Base-by-base conservation (phyloP, 2,888 invertebrate species). In the Cyaniris semiargus region DNA sequence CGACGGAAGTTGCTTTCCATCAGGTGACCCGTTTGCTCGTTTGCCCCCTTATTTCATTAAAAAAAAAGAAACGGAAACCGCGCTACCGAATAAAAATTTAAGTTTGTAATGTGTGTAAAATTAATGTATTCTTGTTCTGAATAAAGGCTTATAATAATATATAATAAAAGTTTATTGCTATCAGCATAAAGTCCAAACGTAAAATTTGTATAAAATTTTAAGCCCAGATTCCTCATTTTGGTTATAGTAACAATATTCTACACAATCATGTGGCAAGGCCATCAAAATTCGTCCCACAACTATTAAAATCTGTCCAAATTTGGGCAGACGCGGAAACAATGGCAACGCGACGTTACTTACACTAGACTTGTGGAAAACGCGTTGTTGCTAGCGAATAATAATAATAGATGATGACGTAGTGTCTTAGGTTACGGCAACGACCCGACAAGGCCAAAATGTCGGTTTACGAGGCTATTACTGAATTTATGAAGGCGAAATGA, bases 371-470 rank as follows among this genome's bases (percentile, higher is more conserved):
- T 76, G 77, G 72, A 76, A 77, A 76, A 78, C 78, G 78, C 76
- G 79, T 78, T 70, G 80, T 76, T 77, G 77, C 78, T 82, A 81
- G 83, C 84, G 81, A 84, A 80, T 83, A 81, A 81, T 81, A 84
- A 80, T 83, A 81, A 81, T 81, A 80, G 78, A 58, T 38, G 76
- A 81, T 89, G 87, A 89, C 88, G 88, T 88, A 85, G 87, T 84
- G 85, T 71, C 86, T 85, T 88, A 89, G 87, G 86, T 84, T 84
- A 85, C 83, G 90, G 80, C 87, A 89, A 88, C 85, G 90, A 90
- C 89, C 91, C 83, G 81, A 76, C 90, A 87, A 91, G 90, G 90
- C 88, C 88, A 88, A 85, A 84, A 84, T 84, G 82, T 82, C 83
- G 84, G 85, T 87, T 86, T 86, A 85, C 84, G 82, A 85, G 84